These are phyloP conservation scores for Phyto melanocephala DNA, from an alignment of 2,888 invertebrate genomes.

Conservation along the genomic window DNA sequence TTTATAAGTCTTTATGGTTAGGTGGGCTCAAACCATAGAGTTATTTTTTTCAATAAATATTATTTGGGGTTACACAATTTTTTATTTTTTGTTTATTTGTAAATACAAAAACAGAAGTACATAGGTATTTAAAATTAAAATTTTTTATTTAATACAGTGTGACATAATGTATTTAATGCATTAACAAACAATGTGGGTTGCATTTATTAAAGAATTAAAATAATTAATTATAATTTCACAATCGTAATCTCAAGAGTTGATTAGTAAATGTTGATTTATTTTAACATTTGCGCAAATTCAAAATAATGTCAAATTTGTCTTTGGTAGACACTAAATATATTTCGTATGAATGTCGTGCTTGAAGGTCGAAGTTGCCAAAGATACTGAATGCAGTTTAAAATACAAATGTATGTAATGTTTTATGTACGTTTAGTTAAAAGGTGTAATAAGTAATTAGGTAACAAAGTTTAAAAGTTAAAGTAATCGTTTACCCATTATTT, in stretches of 20 bases:
- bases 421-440: too few relatives aligned
- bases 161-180: constrained; percentile 27
- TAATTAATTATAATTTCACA: constrained; percentile 29
- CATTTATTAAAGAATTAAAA: constrained; percentile 6
- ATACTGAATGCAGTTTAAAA: neutral
- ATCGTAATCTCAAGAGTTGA: constrained; percentile 29
- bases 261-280: constrained; percentile 17
- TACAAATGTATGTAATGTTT: neutral
- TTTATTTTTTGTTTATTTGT: neutral
- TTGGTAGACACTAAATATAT: neutral
- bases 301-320: neutral
- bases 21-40: constrained; percentile 22
- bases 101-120: constrained; percentile 12
- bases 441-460: too few relatives aligned
- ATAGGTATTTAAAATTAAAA: constrained; percentile 12
- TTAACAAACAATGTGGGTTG: constrained; percentile 43
- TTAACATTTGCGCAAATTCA: neutral
- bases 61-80: constrained; percentile 29
- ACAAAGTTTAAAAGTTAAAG: too few relatives aligned
- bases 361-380: neutral
- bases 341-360: neutral
- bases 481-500: too few relatives aligned
- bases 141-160: neutral
- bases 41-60: neutral
- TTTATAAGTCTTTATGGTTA: constrained; percentile 11